Percentiles rank a stretch among this genome's conserved stretches.
phyloP scores from a whole-genome alignment of 2,113 vertebrate species.

The Cricetomys ansorgei region DNA sequence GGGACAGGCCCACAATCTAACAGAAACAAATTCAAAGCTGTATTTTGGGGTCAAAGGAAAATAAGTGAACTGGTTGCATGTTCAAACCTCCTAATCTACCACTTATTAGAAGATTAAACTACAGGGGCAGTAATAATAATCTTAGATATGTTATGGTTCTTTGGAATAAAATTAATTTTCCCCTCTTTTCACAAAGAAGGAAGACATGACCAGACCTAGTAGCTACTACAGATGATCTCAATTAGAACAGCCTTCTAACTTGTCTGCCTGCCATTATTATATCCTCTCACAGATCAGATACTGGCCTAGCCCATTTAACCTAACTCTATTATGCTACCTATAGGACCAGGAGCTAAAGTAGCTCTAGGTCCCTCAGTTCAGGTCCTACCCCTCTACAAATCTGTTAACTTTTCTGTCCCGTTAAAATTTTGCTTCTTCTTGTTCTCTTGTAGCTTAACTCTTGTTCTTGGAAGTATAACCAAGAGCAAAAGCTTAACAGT shows the following conservation, averaged over 20 bases:
- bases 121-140: not conserved
- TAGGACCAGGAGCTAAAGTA: not conserved
- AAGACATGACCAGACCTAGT: not conserved
- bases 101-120: not conserved
- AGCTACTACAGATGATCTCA: not conserved
- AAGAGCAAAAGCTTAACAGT: constrained; percentile 50
- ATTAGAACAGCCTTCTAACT: constrained; percentile 22
- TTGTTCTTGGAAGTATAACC: not conserved
- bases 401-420: constrained; percentile 20
- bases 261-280: constrained; percentile 33
- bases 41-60: constrained; percentile 22
- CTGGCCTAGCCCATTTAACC: not conserved
- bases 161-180: not conserved
- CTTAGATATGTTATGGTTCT: constrained; percentile 14
- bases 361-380: not conserved
- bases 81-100: not conserved
- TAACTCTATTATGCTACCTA: not conserved
- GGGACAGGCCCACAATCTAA: not conserved
- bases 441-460: not conserved
- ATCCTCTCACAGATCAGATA: not conserved
- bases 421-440: constrained; percentile 37
- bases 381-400: not conserved
- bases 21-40: constrained; percentile 16
- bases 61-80: not conserved
- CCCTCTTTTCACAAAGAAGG: not conserved